phyloP scores from a whole-genome alignment of 2,888 invertebrate species.

The Leptopterna dolabrata region DNA sequence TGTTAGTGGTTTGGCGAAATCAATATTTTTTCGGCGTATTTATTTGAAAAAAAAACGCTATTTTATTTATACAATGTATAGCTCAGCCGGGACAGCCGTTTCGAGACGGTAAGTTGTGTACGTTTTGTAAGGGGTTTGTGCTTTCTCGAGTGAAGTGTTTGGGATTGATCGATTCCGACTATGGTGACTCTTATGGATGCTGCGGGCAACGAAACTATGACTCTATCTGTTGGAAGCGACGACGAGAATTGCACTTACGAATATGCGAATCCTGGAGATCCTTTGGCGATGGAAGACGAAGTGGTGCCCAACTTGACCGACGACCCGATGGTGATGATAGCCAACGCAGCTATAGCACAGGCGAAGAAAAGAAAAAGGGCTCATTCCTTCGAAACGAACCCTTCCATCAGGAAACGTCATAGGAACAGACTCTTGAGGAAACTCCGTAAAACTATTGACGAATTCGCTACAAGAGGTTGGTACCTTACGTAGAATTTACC shows the following conservation, averaged over 20 bases:
- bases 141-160: not conserved
- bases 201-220: conserved; percentile 49
- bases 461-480: conserved; percentile 85
- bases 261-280: conserved; percentile 20
- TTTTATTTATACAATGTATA: not conserved
- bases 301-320: not conserved
- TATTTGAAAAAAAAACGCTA: not conserved
- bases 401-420: conserved; percentile 93
- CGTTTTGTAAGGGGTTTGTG: not conserved
- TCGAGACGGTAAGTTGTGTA: not conserved
- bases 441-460: conserved; percentile 93
- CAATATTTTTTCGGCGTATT: conserved; percentile 2
- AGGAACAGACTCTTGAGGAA: conserved; percentile 92
- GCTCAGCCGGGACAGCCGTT: not conserved
- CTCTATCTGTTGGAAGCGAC: conserved; percentile 36
- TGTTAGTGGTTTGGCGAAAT: not conserved
- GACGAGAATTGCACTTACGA: conserved; percentile 30
- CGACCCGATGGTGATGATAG: conserved; percentile 66
- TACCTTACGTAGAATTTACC: no score
- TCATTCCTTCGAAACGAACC: conserved; percentile 96
- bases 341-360: conserved; percentile 95
- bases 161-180: not conserved
- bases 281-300: conserved; percentile 25
- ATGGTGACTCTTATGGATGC: conserved; percentile 43
- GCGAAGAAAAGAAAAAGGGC: conserved; percentile 94